phyloP scores from a whole-genome alignment of 2,113 vertebrate species.

The Cyanoramphus novaezelandiae region DNA sequence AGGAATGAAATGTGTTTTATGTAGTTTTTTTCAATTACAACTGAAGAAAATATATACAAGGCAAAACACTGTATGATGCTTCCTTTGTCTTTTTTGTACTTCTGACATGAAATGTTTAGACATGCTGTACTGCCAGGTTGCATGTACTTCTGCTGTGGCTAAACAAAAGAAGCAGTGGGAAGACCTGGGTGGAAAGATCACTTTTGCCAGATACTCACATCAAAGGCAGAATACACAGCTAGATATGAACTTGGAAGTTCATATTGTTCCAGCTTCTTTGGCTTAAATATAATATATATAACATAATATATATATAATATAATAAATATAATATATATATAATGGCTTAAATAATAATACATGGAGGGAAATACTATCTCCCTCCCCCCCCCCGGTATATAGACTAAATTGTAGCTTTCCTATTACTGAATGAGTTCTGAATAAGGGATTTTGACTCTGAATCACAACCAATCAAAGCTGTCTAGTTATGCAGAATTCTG shows the following conservation, averaged over 20 bases:
- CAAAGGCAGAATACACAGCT: background rate
- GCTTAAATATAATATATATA: background rate
- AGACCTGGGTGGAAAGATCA: background rate
- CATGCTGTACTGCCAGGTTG: background rate
- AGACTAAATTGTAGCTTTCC: background rate
- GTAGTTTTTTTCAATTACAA: background rate
- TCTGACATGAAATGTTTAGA: background rate
- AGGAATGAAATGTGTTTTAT: slow-evolving; percentile 12
- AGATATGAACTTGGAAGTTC: background rate
- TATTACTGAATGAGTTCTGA: background rate
- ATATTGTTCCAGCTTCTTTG: background rate
- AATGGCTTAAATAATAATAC: background rate
- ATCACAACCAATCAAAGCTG: background rate
- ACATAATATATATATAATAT: too few species aligned
- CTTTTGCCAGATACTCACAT: background rate
- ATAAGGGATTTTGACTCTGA: background rate
- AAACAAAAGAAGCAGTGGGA: background rate
- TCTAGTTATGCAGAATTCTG: background rate
- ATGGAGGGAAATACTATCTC: background rate
- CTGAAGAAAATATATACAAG: background rate
- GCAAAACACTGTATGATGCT: background rate
- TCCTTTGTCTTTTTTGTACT: background rate
- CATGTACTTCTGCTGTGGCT: background rate
- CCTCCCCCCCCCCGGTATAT: rapidly evolving
- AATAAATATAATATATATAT: background rate